Base-by-base conservation (phyloP, 2,888 invertebrate genomes). In the Acanthacorydalis orientalis region DNA sequence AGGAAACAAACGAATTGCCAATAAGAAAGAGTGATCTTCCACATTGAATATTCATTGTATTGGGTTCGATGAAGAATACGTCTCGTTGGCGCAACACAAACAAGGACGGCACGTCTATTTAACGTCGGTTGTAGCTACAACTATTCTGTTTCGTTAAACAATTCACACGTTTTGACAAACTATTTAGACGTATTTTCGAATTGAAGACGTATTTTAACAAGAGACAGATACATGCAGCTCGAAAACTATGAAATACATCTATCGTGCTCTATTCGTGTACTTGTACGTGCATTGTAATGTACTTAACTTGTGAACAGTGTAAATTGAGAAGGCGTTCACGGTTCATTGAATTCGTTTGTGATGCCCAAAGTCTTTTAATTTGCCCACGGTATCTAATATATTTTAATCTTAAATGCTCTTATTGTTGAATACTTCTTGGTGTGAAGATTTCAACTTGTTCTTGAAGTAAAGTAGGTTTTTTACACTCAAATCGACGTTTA, bases 1-100 rank as follows among this genome's bases (percentile, higher is more conserved):
- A 23, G 23, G 42, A 31, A 15, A 42, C 42, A 42, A 42, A 42
- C 42, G 42, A 42, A 42, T 42, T 42, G 42, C 42, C 42, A 42
- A 42, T 42, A 42, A 42, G 42, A 42, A 42, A 42, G 42, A 42
- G 42, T 42, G 42, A 42, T 42, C 31, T 23, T 42, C 15, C 12
- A 14, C 37, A 37, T 37, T 37, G 37, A 37, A 37, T 37, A 37
- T 37, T 37, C 37, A 37, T 37, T 37, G 37, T 37, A 37, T 37
- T 37, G 37, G 37, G n/a, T 37, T 9, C n/a, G 14, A 23, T 23
- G 23, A 23, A 23, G 23, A 23, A 23, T 23, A 2, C 23, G 23
- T 23, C 23, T 4, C 6, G 23, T 2, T 23, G 23, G 23, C 23
- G 23, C 6, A 6, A 23, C 6, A 23, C 23, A 4, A 6, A 23